A percentile compares a stretch with the other conserved stretches of the same genome.
phyloP scores from a whole-genome alignment of 1,140 invertebrate species.

The Aphelinus atriplicis region DNA sequence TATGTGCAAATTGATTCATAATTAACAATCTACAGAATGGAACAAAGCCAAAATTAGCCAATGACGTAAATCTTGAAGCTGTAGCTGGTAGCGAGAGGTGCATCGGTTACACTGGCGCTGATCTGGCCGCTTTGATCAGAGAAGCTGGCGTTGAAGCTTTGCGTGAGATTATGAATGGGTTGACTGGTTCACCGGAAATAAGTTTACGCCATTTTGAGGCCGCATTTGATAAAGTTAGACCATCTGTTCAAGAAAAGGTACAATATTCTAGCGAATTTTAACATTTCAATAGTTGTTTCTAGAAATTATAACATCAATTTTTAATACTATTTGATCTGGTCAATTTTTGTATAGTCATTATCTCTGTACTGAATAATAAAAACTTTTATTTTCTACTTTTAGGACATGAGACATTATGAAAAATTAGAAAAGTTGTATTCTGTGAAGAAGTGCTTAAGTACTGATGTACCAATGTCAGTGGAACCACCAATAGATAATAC shows the following conservation, averaged over 20 bases:
- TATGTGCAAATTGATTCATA: constrained; percentile 15
- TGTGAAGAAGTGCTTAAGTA: constrained; percentile 56
- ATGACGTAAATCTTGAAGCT: constrained; percentile 80
- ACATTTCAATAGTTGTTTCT: neutral
- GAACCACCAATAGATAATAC: constrained; percentile 55
- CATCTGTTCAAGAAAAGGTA: constrained; percentile 82
- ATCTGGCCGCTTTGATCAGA: constrained; percentile 86
- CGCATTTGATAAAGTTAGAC: constrained; percentile 80
- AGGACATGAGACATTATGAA: constrained; percentile 70
- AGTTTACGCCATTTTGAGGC: constrained; percentile 68
- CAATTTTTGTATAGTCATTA: no score
- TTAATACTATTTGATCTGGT: neutral
- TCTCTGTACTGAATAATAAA: no score
- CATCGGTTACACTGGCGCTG: constrained; percentile 90
- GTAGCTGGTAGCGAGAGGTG: constrained; percentile 75
- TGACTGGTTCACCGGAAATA: constrained; percentile 56
- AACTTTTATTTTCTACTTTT: constrained; percentile 34
- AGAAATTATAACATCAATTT: neutral
- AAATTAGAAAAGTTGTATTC: constrained; percentile 69
- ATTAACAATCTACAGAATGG: constrained; percentile 70
- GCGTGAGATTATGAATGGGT: constrained; percentile 70
- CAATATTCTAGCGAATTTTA: constrained; percentile 6
- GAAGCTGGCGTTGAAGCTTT: constrained; percentile 84
- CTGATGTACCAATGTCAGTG: constrained; percentile 58
- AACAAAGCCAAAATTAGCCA: constrained; percentile 76